Conservation (phyloP, 92 coral and sea anemone species). For the Epizoanthus scotinus region DNA sequence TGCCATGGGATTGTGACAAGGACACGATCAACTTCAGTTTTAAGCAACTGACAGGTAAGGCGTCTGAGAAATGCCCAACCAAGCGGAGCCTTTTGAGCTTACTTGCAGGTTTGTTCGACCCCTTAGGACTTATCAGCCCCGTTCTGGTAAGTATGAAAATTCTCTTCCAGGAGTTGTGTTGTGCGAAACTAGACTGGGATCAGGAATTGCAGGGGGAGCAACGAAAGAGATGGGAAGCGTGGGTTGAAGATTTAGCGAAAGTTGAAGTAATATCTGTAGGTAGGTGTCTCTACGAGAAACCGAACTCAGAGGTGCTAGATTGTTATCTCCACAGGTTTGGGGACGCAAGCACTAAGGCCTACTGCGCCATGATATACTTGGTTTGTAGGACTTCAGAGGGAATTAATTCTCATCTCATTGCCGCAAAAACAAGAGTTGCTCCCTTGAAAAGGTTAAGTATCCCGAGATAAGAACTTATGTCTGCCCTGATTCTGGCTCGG, state of each 20-base stretch:
- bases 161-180: slow-evolving; percentile 31
- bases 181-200: slow-evolving; percentile 45
- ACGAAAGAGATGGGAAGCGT: not conserved
- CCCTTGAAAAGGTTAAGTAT: slow-evolving; percentile 17
- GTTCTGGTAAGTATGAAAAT: slow-evolving; percentile 17
- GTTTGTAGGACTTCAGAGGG: slow-evolving; percentile 5
- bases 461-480: not conserved
- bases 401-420: not conserved
- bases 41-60: not conserved
- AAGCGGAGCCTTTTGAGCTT: slow-evolving; percentile 43
- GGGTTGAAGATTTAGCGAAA: slow-evolving; percentile 41
- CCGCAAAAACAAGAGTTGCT: slow-evolving; percentile 39
- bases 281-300: slow-evolving; percentile 29
- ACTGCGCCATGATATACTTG: slow-evolving; percentile 21
- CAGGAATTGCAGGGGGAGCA: slow-evolving; percentile 17
- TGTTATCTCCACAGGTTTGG: slow-evolving; percentile 38
- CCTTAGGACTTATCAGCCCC: slow-evolving; percentile 47
- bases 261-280: slow-evolving; percentile 12
- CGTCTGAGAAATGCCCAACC: slow-evolving; percentile 12
- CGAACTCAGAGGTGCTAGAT: slow-evolving; percentile 1
- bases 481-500: too few species aligned
- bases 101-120: slow-evolving; percentile 49
- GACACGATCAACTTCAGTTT: too few species aligned
- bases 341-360: slow-evolving; percentile 31
- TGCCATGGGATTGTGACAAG: too few species aligned